Base-by-base conservation (phyloP, 2,888 invertebrate species). In the Andrena hattorfiana region DNA sequence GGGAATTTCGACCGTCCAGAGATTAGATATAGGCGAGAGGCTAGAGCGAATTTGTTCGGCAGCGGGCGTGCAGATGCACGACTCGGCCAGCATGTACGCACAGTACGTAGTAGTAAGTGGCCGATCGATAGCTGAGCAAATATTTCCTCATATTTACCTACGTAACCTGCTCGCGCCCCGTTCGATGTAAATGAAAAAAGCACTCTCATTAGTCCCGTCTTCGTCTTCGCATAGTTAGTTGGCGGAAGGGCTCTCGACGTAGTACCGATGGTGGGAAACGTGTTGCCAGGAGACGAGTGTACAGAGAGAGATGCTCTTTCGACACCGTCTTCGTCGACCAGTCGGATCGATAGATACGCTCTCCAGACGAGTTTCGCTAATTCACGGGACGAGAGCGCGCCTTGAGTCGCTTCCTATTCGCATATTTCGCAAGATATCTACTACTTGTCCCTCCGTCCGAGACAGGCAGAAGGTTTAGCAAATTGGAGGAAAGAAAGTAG, bases 81-180 rank as follows among this genome's bases (percentile, higher is more conserved):
- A 64, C 16, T 73, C 73, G 51, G 4, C 28, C 42, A 13, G 66
- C 32, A 10, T 77, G 54, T 80, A 71, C 13, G 1, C 62, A 28
- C 71, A 35, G 77, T 80, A 79, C 79, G 69, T 79, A 79, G 3
- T 26, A 2, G n/a, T n/a, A n/a, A n/a, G n/a, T n/a, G n/a, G 6
- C 13, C 30, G 20, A 10, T 28, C 5, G 56, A 32, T 30, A n/a
- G 64, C 7, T 16, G 10, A 8, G 3, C 20, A 23, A 8, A 13
- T 2, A 20, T 51, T 60, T 5, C 0, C 26, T 1, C 8, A 4
- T 3, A 10, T 35, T 67, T 42, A 68, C 20, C 35, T 35, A 68
- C 20, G 54, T 35, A 70, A 70, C 35, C n/a, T n/a, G 23, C 42
- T 5, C 16, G 23, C 26, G 42, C 16, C 5, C 32, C 20, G 20